phyloP scores from a whole-genome alignment of 30 jellyfish, hydroid and myxozoan genomes.

The Aurelia sp. region DNA sequence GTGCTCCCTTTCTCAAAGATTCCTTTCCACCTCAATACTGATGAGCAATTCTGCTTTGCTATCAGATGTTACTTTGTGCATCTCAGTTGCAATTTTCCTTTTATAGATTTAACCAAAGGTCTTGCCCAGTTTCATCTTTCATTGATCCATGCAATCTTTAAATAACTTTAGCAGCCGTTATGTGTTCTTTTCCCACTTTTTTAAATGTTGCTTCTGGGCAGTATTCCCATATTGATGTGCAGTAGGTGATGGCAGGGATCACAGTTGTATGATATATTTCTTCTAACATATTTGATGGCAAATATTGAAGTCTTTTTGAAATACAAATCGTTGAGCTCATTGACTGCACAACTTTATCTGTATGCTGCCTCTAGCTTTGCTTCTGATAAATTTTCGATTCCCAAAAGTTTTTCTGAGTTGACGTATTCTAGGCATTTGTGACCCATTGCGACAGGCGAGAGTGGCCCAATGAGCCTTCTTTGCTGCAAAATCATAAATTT shows the following conservation, averaged over 20 bases:
- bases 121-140: conserved; percentile 54
- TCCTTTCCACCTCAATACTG: conserved; percentile 16
- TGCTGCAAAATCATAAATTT: conserved; percentile 44
- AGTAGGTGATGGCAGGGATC: conserved; percentile 50
- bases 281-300: conserved; percentile 52
- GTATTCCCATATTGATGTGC: conserved; percentile 70
- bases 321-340: conserved; percentile 51
- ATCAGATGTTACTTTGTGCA: conserved; percentile 45
- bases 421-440: conserved; percentile 46
- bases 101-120: conserved; percentile 37
- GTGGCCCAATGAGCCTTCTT: conserved; percentile 52
- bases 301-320: conserved; percentile 38
- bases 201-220: conserved; percentile 39
- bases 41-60: conserved; percentile 25
- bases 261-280: conserved; percentile 53
- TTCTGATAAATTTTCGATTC: conserved; percentile 56
- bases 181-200: conserved; percentile 36
- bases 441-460: conserved; percentile 65
- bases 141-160: conserved; percentile 20
- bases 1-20: conserved; percentile 45
- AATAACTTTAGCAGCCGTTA: conserved; percentile 69
- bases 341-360: conserved; percentile 45
- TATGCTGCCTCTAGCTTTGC: conserved; percentile 58
- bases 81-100: conserved; percentile 40
- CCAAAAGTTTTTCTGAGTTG: conserved; percentile 44